Evolutionary conservation across 2,888 invertebrate species (phyloP), one percentile per base, ranked within the genome.

Genomic region (Epirrhoe tristata): DNA sequence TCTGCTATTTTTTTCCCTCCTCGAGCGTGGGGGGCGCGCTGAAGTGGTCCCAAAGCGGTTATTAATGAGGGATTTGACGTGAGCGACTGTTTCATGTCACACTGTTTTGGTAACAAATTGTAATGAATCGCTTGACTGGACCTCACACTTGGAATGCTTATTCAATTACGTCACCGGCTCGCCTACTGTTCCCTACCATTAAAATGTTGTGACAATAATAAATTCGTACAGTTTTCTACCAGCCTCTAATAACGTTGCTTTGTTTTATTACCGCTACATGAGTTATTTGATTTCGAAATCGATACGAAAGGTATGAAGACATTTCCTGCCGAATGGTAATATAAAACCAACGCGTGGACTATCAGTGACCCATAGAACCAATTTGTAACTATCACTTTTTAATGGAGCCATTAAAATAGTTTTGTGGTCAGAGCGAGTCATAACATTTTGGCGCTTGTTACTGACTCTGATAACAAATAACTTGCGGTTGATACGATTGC

Each of bases 361-460:
- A 79, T 77, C 77, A 77, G 78, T 77, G 81, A 81, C 78, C 81
- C 78, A 81, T 77, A 81, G 81, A 86, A 83, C 85, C 71, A 84
- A 90, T 91, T 91, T 90, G 90, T 91, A 79, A 88, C 90, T 89
- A 90, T 90, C 91, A 88, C 87, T 88, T 88, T 89, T 89, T 91
- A 90, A 91, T 91, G 88, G 86, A 84, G 80, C 84, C 86, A 88
- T 90, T 88, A 89, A 87, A 91, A 88, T 88, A 84, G 85, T 86
- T 87, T 84, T 88, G 90, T 87, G 90, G 89, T 90, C 84, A 77
- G 79, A 83, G 76, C 80, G 80, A 81, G 83, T 85, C 83, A 81
- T 84, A 87, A 86, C 82, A 86, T 86, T 90, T 89, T 86, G 87
- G 85, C 84, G 81, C 82, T 81, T 84, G 79, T 86, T 82, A 80